Evolutionary conservation across 2,888 invertebrate genomes (phyloP).

Genomic region (Platycnemis pennipes): DNA sequence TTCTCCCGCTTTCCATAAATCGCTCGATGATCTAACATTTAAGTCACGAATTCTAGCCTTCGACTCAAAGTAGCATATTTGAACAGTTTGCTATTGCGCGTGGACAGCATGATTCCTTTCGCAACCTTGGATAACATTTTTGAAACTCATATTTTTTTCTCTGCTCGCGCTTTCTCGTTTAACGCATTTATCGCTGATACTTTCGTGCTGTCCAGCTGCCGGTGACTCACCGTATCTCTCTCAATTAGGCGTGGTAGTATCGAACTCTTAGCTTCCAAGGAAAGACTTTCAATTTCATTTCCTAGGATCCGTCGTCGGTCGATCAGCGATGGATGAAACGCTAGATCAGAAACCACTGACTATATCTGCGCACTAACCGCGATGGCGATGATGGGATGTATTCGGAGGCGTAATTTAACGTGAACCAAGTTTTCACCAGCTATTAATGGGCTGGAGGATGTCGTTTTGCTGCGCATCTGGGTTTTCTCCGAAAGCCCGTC

Average conservation of each 20-base stretch:
- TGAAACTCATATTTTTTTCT: not conserved
- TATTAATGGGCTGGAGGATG: not conserved
- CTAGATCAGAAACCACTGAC: not conserved
- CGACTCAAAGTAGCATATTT: not conserved
- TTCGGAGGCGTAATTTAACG: not conserved
- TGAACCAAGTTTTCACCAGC: not conserved
- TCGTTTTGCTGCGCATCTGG: not conserved
- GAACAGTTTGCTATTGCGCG: not conserved
- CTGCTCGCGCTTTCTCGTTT: not conserved
- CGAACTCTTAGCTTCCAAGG: not conserved
- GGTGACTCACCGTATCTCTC: not conserved
- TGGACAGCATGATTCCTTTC: not conserved
- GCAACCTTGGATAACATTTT: not conserved
- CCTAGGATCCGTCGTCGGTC: not conserved
- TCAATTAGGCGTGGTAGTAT: not conserved
- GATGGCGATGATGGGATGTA: not conserved
- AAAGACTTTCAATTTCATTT: not conserved
- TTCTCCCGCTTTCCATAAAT: not conserved
- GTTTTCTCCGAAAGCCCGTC: not conserved
- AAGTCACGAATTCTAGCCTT: not conserved
- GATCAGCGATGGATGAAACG: not conserved
- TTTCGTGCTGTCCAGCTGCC: not conserved
- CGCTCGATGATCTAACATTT: not conserved
- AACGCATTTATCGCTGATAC: not conserved
- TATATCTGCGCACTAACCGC: not conserved